Evolutionary conservation across 2,113 vertebrate genomes (phyloP), one percentile per base, ranked within the genome.

Genomic region (Calonectris borealis): DNA sequence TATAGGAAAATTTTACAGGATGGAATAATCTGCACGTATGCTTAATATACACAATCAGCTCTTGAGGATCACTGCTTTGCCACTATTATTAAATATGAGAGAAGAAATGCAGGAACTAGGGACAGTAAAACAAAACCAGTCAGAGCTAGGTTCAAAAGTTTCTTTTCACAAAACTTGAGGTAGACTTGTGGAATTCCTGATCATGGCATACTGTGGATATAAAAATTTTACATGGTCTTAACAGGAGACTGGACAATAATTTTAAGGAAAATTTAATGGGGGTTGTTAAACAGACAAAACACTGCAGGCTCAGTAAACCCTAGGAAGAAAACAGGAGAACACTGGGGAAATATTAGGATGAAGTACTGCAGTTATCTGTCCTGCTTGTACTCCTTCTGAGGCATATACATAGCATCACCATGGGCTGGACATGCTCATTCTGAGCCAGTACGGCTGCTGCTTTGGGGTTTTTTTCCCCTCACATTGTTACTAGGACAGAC

Each of bases 381-480:
- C 54, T 62, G 17, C 20, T 93, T 68, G 62, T 88, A 1, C 17
- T 66, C 11, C 46, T 78, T 36, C 48, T 44, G 20, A 86, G 48
- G 10, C 44, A 68, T 22, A 58, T 12, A 54, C 2, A 0, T 3
- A 58, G 16, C 17, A 19, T 57, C 57, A 80, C 22, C 38, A 64
- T 0, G 7, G 34, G 26, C 42, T 48, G n/a, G 38, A 38, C 4
- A 24, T 14, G 13, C 26, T 76, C 18, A 3, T 38, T 60, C 44
- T 42, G 26, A 85, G 60, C 13, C 29, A 82, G 19, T 51, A 34
- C 42, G 71, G 31, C 8, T 92, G 49, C 58, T 60, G 0, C 0
- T 0, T 65, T 16, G 19, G 19, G 5, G 1, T 8, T 29, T 18
- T 13, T 31, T 3, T 2, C 5, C 6, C 6, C 7, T 46, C 4